phyloP scores from a whole-genome alignment of 2,797 vertebrate genomes.

The Poeciliopsis infans region DNA sequence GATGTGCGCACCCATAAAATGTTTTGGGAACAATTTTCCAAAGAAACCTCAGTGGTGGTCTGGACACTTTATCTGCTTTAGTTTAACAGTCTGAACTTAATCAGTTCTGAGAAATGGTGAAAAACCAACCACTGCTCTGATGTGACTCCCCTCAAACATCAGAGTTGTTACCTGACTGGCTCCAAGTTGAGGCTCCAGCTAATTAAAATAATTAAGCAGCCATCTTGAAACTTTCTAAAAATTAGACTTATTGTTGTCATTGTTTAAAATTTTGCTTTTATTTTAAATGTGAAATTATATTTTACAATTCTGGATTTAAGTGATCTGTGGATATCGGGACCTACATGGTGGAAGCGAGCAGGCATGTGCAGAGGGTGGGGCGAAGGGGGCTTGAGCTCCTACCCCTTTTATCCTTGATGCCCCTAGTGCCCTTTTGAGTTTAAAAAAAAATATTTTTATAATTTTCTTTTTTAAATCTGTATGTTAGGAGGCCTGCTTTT shows the following conservation, averaged over 20 bases:
- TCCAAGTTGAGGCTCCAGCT: background rate
- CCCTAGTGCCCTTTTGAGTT: no score
- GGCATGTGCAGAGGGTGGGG: no score
- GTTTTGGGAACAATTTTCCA: background rate
- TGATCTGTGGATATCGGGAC: background rate
- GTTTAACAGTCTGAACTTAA: background rate
- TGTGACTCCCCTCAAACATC: background rate
- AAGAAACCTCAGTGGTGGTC: background rate
- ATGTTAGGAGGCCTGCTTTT: no score
- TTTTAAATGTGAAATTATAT: background rate
- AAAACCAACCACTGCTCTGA: background rate
- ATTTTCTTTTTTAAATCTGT: no score
- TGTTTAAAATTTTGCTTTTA: background rate
- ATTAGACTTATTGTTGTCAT: background rate
- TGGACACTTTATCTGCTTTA: background rate
- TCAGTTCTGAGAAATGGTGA: background rate
- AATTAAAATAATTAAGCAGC: background rate
- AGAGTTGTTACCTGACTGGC: background rate
- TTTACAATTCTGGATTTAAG: background rate
- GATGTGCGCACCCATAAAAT: background rate
- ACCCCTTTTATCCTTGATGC: no score
- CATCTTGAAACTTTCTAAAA: background rate
- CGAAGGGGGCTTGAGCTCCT: no score
- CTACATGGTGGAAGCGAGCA: background rate
- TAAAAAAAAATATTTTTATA: no score